Base-by-base conservation (phyloP, 2,888 invertebrate species). In the Pelosia muscerda region DNA sequence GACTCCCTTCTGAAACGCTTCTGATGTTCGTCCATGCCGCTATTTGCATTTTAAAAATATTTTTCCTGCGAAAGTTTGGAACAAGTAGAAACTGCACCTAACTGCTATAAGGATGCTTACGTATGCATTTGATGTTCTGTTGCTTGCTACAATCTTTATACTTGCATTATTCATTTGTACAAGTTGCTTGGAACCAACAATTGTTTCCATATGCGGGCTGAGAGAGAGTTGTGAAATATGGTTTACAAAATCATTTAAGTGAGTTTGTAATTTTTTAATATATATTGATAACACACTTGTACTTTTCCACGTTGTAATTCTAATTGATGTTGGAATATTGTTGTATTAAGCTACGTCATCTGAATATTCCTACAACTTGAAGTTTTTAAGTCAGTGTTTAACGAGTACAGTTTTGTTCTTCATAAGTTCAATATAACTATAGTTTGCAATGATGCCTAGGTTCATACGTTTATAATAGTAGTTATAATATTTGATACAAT, bases 31-130 rank as follows among this genome's bases (percentile, higher is more conserved):
- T 75, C 75, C 65, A 34, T 54, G 64, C 56, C 70, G 69, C 73
- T 74, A 85, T 87, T 86, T 86, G 82, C 83, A 86, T 87, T 84
- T 86, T 81, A 82, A 85, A 86, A 85, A 81, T 80, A 81, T 80
- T 76, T 78, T 78, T 78, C 79, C 80, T 73, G 61, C 23, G 63
- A 76, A 75, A 82, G 69, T 86, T 81, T 76, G 69, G 49, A 25
- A 54, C 55, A 83, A 81, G 76, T 83, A 82, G 67, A 66, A 69
- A 75, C 69, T 71, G 65, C 68, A 65, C 61, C 61, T 66, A 66
- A 66, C 66, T 62, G 56, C 69, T 72, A 56, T 60, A 64, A 62
- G 59, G 25, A 68, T 63, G 56, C 64, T 78, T 73, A 69, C 64
- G 69, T 74, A 76, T 81, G 74, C 68, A 65, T 65, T 74, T 65